Percentiles rank a stretch among this genome's conserved stretches.
Evolutionary conservation across 2,797 vertebrate species (phyloP).

Genomic region (Lutra lutra): DNA sequence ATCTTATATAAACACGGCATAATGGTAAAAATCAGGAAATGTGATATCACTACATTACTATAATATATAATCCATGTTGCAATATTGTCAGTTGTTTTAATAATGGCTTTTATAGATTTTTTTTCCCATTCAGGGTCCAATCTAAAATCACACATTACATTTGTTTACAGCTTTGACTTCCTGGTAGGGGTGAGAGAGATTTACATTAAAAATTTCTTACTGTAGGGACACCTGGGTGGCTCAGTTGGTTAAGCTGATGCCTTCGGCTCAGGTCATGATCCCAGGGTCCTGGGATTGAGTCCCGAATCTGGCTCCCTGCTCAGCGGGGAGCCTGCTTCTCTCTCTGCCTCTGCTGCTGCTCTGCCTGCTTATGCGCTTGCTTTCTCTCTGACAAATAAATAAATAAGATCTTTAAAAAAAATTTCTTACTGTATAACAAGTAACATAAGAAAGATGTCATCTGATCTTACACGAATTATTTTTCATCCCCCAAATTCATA

Average conservation of each 20-base stretch:
- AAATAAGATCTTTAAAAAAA: not conserved
- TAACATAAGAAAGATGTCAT: not conserved
- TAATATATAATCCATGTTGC: not conserved
- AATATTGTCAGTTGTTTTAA: not conserved
- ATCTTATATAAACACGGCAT: not conserved
- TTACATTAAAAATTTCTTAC: not conserved
- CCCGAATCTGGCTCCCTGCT: too few species aligned
- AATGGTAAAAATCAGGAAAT: slow-evolving; percentile 5
- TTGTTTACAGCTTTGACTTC: slow-evolving; percentile 7
- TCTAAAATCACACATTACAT: not conserved
- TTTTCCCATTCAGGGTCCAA: not conserved
- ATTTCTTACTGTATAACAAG: not conserved
- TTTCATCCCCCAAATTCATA: not conserved
- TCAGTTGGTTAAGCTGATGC: too few species aligned
- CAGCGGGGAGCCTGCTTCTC: too few species aligned
- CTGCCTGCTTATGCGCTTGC: too few species aligned
- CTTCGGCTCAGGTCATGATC: too few species aligned
- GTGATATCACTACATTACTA: not conserved
- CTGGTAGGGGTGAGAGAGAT: not conserved
- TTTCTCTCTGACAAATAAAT: too few species aligned
- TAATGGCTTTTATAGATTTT: not conserved
- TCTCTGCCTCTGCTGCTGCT: too few species aligned
- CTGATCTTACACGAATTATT: not conserved
- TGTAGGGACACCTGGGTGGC: too few species aligned
- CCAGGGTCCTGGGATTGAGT: too few species aligned